Percentiles rank a stretch among this genome's conserved stretches.
These are phyloP conservation scores for Bagarius yarrelli DNA, from an alignment of 2,113 vertebrate species.

Conservation along the genomic window DNA sequence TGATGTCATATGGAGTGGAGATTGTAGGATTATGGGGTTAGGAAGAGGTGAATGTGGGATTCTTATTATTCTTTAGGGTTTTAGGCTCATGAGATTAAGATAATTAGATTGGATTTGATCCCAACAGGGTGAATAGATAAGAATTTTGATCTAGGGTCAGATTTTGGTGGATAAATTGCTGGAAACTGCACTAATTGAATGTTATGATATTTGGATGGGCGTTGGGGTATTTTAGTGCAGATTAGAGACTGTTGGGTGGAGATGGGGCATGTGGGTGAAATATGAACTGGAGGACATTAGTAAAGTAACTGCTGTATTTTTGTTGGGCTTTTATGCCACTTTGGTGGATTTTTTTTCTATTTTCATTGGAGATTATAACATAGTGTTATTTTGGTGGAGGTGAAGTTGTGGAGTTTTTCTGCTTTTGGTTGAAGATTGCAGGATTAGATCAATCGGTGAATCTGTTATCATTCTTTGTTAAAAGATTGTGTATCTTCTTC, in stretches of 20 bases:
- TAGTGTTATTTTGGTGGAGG: not conserved
- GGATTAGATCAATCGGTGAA: not conserved
- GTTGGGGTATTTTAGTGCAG: not conserved
- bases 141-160: too few relatives aligned
- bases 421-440: not conserved
- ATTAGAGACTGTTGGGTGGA: not conserved
- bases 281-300: too few relatives aligned
- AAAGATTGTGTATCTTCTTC: not conserved
- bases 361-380: not conserved
- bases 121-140: too few relatives aligned
- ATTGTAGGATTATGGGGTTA: not conserved
- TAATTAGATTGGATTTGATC: too few relatives aligned
- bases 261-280: not conserved
- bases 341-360: not conserved
- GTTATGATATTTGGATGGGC: not conserved
- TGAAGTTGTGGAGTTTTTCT: not conserved
- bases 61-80: not conserved
- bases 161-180: too few relatives aligned
- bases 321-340: not conserved
- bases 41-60: not conserved
- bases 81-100: too few relatives aligned
- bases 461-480: not conserved
- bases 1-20: not conserved
- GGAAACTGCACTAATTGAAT: too few relatives aligned
- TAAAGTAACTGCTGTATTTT: not conserved